Percentiles rank a stretch among this genome's conserved stretches.
Conservation (phyloP, 2,113 vertebrate species). For the Zosterops lateralis region DNA sequence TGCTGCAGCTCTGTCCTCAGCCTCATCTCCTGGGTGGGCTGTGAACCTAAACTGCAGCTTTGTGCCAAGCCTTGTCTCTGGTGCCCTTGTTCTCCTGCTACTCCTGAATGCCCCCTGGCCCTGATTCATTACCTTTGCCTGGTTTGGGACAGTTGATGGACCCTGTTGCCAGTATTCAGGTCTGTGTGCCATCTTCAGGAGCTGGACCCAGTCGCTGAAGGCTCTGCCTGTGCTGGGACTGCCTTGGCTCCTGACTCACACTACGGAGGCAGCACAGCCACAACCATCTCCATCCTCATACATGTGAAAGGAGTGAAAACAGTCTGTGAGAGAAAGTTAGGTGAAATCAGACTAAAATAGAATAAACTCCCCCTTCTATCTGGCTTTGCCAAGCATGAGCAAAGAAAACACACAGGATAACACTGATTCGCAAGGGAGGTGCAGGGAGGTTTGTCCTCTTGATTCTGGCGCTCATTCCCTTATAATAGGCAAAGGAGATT, state of each 20-base stretch:
- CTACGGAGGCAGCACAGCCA: accelerated
- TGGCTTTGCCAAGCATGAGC: not conserved
- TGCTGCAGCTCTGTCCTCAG: not conserved
- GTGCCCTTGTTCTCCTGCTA: not conserved
- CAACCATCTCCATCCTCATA: not conserved
- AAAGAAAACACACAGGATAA: not conserved
- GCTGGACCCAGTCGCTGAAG: not conserved
- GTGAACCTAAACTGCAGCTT: not conserved
- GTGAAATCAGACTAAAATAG: not conserved
- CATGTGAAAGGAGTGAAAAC: not conserved
- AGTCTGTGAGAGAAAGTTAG: not conserved
- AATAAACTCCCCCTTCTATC: not conserved
- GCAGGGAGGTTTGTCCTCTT: accelerated
- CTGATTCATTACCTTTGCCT: not conserved
- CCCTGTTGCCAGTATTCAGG: not conserved
- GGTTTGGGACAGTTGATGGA: not conserved
- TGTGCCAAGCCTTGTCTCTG: not conserved
- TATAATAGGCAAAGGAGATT: not conserved
- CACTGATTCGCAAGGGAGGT: not conserved
- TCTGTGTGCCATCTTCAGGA: not conserved
- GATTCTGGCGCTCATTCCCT: not conserved
- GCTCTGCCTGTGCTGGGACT: not conserved
- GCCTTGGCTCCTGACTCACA: not conserved
- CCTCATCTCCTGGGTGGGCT: not conserved
- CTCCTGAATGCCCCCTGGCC: not conserved